Percentiles rank a stretch among this genome's conserved stretches.
Conservation (phyloP, 2,888 invertebrate species). For the Cremastobaeus sp. region DNA sequence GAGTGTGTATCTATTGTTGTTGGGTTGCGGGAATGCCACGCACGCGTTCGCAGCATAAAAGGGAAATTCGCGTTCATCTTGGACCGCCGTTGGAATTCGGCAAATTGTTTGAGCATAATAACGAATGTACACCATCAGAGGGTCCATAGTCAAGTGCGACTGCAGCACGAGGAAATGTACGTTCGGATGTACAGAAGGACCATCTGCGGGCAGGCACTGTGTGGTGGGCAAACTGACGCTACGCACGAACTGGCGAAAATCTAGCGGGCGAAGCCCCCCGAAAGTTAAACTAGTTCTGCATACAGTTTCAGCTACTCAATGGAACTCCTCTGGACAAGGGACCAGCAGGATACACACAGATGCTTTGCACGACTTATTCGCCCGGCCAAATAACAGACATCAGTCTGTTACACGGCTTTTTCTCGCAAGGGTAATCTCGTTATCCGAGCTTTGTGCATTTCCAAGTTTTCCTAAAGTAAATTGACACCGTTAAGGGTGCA, state of each 20-base stretch:
- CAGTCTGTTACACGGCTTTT: slow-evolving; percentile 3
- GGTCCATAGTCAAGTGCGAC: slow-evolving; percentile 37
- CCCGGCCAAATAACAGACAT: slow-evolving; percentile 3
- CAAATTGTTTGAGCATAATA: slow-evolving; percentile 60
- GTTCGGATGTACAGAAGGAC: slow-evolving; percentile 51
- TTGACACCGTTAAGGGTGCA: too few relatives aligned
- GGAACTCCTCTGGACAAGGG: slow-evolving; percentile 43
- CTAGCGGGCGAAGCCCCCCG: slow-evolving; percentile 39
- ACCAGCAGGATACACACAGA: slow-evolving; percentile 23
- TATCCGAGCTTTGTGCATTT: background rate
- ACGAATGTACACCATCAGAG: slow-evolving; percentile 55
- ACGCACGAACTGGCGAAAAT: slow-evolving; percentile 56
- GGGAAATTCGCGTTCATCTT: slow-evolving; percentile 46
- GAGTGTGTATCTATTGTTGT: slow-evolving; percentile 49
- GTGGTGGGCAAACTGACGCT: slow-evolving; percentile 56
- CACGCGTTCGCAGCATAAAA: slow-evolving; percentile 45
- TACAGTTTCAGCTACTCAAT: slow-evolving; percentile 55
- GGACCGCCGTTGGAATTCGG: slow-evolving; percentile 47
- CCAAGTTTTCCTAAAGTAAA: too few relatives aligned
- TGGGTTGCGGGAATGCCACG: slow-evolving; percentile 47
- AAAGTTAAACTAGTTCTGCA: slow-evolving; percentile 60
- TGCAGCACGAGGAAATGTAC: slow-evolving; percentile 43
- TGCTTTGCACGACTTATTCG: slow-evolving; percentile 26
- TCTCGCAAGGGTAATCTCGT: slow-evolving; percentile 7
- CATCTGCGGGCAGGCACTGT: slow-evolving; percentile 56